A percentile compares a stretch with the other conserved stretches of the same genome.
Evolutionary conservation across 2,888 invertebrate species (phyloP).

Genomic region (Antheraea assamensis): DNA sequence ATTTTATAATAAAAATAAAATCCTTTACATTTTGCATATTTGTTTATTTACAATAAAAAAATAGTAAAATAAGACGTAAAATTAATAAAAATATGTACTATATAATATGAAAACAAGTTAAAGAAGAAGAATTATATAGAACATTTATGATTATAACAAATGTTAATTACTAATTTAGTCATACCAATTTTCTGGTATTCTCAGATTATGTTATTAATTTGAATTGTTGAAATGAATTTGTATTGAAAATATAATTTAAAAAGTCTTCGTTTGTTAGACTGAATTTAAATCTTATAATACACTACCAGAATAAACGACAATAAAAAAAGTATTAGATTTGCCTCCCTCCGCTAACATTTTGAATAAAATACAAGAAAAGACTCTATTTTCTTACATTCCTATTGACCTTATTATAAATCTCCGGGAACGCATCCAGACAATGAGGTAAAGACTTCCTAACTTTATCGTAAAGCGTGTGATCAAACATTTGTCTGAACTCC

Average conservation of each 20-base stretch:
- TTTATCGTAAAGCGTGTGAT: constrained; percentile 88
- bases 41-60: too few relatives aligned
- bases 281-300: neutral
- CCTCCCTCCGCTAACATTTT: neutral
- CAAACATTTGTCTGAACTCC: constrained; percentile 91
- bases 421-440: constrained; percentile 89
- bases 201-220: neutral
- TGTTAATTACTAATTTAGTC: neutral
- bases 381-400: constrained; percentile 77
- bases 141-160: neutral
- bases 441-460: constrained; percentile 79
- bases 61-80: too few relatives aligned
- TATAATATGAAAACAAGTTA: too few relatives aligned
- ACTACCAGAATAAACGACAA: too few relatives aligned
- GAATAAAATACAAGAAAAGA: neutral
- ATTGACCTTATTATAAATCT: constrained; percentile 89
- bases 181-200: neutral
- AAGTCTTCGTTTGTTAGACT: too few relatives aligned
- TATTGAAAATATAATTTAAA: too few relatives aligned
- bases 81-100: too few relatives aligned
- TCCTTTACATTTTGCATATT: too few relatives aligned
- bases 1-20: too few relatives aligned
- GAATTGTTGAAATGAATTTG: too few relatives aligned
- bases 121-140: neutral
- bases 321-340: neutral